Base-by-base conservation (phyloP, 2,797 vertebrate species). In the Chelmon rostratus region DNA sequence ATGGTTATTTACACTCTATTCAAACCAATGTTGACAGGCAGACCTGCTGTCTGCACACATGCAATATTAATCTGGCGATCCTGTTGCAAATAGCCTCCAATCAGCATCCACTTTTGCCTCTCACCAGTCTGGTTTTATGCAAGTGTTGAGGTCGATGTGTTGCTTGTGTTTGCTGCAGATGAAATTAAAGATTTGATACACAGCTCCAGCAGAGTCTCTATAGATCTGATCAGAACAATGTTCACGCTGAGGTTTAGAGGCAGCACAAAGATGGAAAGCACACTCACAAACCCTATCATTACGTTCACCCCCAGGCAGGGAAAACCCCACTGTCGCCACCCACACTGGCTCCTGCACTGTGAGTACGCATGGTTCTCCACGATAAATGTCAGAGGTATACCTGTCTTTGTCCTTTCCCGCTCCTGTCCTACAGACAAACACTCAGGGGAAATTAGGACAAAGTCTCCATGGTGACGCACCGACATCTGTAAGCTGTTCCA, bases 191-290 rank as follows among this genome's bases (percentile, higher is more conserved):
- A 66, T 70, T 47, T 85, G 6, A 94, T 35, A 8, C 56, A 77
- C 47, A 76, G 52, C 66, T 89, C 87, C 73, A 93, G 75, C 74
- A 93, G 38, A 7, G 66, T 74, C 70, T 95, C 95, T 56, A 94
- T 68, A 38, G 83, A 91, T 67, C 88, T 86, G 80, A 96, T 85
- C 52, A 96, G 86, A 31, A 94, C 47, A 47, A 94, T 78, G 69
- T 95, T 96, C 56, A 94, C 86, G 0, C 93, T 90, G 38, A 96
- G 86, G 67, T 88, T 85, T 44, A 93, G 89, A 38, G 95, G 95
- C 54, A 95, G 91, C 47, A 88, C 71, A 38, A 93, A 92, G 53
- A 95, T 78, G 63, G 86, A 86, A 67, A 94, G 73, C 72, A 89
- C 70, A 66, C 84, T 85, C 68, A 93, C 23, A 0, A 89, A 75